These are phyloP conservation scores for Coelinius sp. DNA, from an alignment of 2,888 invertebrate species.

Conservation along the genomic window DNA sequence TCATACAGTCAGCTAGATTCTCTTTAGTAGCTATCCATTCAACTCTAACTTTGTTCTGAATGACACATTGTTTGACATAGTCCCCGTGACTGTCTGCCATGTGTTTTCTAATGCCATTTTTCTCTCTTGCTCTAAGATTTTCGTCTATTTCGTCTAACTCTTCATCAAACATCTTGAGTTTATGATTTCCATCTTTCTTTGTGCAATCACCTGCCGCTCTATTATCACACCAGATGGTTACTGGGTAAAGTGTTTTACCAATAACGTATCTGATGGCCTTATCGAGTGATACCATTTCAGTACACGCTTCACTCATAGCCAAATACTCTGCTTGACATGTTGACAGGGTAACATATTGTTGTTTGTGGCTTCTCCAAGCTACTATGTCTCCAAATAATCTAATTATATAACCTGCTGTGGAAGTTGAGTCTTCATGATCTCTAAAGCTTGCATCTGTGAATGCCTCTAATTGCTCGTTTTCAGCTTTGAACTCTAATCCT, in stretches of 20 bases:
- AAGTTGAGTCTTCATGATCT: constrained; percentile 35
- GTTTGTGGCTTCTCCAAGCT: constrained; percentile 40
- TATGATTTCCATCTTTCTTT: constrained; percentile 37
- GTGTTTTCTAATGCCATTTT: constrained; percentile 36
- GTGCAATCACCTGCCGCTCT: constrained; percentile 36
- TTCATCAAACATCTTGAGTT: constrained; percentile 38
- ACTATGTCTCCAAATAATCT: constrained; percentile 36
- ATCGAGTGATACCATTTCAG: constrained; percentile 38
- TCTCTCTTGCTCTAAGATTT: constrained; percentile 32
- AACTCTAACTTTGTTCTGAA: constrained; percentile 34
- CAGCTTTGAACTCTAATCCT: background rate
- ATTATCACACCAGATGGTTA: constrained; percentile 40
- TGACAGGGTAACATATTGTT: constrained; percentile 32
- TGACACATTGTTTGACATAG: constrained; percentile 37
- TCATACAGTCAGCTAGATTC: constrained; percentile 40
- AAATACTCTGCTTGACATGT: constrained; percentile 35
- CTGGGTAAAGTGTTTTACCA: constrained; percentile 29
- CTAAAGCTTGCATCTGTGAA: constrained; percentile 28
- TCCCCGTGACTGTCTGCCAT: constrained; percentile 38
- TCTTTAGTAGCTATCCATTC: constrained; percentile 39
- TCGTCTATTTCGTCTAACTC: constrained; percentile 30
- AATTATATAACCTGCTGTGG: constrained; percentile 36
- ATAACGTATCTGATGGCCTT: constrained; percentile 38
- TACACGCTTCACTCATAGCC: constrained; percentile 38
- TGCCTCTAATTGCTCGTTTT: background rate